Conservation (phyloP, 2,113 vertebrate species). For the Zootoca vivipara region DNA sequence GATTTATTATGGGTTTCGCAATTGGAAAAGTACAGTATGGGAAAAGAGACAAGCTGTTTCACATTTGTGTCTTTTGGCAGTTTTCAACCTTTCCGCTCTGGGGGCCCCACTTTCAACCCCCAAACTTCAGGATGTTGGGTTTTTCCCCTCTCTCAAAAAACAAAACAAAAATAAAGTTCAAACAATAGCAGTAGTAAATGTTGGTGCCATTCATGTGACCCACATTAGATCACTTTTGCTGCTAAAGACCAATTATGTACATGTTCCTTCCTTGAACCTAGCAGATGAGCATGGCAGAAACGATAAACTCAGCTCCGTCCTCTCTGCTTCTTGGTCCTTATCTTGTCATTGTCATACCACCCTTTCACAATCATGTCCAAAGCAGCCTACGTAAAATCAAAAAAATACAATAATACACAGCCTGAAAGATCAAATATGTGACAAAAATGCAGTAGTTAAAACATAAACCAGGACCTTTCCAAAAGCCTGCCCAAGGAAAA, state of each 20-base stretch:
- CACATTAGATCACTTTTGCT: neutral
- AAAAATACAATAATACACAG: neutral
- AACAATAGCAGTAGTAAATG: neutral
- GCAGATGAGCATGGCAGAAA: neutral
- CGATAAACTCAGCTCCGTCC: neutral
- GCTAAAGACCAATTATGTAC: neutral
- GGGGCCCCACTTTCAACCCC: neutral
- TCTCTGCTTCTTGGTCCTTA: neutral
- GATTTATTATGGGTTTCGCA: neutral
- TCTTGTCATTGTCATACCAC: neutral
- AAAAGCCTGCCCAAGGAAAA: neutral
- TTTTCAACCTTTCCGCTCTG: neutral
- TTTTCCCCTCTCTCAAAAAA: neutral
- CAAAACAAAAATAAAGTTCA: neutral
- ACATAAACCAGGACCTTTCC: neutral
- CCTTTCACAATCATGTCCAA: neutral
- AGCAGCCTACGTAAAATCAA: neutral
- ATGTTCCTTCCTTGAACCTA: neutral
- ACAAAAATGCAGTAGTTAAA: neutral
- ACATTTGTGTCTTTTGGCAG: neutral
- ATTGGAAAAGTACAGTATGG: neutral
- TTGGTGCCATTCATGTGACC: neutral
- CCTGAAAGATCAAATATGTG: neutral
- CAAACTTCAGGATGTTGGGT: neutral
- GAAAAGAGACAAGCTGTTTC: neutral